Percentiles rank a stretch among this genome's conserved stretches.
phyloP scores from a whole-genome alignment of 2,113 vertebrate genomes.

The Deroptyus accipitrinus region DNA sequence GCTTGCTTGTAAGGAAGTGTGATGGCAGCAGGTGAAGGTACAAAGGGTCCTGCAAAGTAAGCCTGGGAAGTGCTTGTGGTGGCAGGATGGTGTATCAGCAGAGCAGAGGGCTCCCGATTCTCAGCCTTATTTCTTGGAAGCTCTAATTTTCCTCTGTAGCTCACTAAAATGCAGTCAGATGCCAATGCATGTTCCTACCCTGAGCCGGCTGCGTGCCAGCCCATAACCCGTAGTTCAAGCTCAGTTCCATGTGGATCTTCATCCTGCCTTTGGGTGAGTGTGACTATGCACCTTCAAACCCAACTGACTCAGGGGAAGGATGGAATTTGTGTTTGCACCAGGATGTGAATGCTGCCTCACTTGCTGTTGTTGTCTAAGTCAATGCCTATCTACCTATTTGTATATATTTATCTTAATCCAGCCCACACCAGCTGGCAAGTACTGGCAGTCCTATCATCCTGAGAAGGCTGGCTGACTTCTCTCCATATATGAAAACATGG shows the following conservation, averaged over 20 bases:
- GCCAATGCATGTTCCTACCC: background rate
- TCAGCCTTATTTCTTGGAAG: background rate
- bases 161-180: background rate
- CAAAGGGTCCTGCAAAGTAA: background rate
- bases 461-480: background rate
- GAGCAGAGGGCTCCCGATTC: background rate
- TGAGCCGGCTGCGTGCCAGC: background rate
- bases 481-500: background rate
- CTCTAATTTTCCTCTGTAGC: rapidly evolving
- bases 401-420: background rate
- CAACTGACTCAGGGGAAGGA: background rate
- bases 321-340: background rate
- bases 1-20: background rate
- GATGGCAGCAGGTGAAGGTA: background rate
- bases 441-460: background rate
- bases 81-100: background rate
- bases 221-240: background rate
- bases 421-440: background rate
- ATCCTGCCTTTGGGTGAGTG: background rate
- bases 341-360: background rate
- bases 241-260: background rate
- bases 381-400: background rate
- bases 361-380: background rate
- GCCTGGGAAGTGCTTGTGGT: background rate
- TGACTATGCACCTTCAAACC: background rate